Conservation (phyloP, 2,113 vertebrate species). For the Leptodactylus fuscus region DNA sequence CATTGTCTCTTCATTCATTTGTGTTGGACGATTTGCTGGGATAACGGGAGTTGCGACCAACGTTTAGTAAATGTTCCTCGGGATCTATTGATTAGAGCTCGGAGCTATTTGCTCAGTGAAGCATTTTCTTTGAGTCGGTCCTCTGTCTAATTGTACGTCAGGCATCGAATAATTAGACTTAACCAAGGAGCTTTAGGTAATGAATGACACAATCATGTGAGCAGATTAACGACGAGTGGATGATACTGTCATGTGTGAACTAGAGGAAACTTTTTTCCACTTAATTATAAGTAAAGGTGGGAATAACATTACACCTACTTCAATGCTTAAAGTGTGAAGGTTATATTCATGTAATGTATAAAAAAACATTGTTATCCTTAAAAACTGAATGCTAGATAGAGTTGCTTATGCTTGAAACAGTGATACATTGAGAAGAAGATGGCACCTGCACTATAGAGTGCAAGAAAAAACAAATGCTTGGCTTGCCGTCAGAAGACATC, state of each 20-base stretch:
- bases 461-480: too few relatives aligned
- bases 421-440: too few relatives aligned
- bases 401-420: too few relatives aligned
- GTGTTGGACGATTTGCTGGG: conserved; percentile 31
- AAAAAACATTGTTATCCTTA: too few relatives aligned
- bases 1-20: conserved; percentile 42
- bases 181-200: conserved; percentile 23
- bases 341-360: too few relatives aligned
- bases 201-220: conserved; percentile 24
- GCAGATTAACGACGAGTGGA: background rate
- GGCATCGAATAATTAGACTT: conserved; percentile 42
- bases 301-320: background rate
- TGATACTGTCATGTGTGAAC: background rate
- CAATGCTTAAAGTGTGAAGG: background rate
- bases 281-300: background rate
- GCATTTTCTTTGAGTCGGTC: conserved; percentile 24
- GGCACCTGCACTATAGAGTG: too few relatives aligned
- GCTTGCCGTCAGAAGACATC: too few relatives aligned
- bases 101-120: conserved; percentile 41
- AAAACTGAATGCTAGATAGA: too few relatives aligned
- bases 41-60: background rate
- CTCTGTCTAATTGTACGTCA: conserved; percentile 47
- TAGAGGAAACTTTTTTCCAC: background rate
- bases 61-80: conserved; percentile 51
- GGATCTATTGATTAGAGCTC: conserved; percentile 52